Evolutionary conservation across 2,113 vertebrate species (phyloP), one percentile per base, ranked within the genome.

Genomic region (Scophthalmus maximus): DNA sequence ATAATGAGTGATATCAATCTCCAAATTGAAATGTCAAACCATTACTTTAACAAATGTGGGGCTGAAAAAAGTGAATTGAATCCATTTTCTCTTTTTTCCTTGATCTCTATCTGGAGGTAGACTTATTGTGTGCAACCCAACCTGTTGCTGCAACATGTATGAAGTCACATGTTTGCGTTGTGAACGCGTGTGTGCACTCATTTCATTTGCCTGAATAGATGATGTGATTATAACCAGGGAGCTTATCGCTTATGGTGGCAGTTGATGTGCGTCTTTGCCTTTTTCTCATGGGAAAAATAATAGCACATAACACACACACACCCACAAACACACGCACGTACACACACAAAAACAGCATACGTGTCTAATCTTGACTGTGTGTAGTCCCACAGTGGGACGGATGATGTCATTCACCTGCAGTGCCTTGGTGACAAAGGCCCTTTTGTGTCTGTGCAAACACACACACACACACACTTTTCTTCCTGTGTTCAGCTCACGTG

Each of bases 341-440:
- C 23, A 61, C 30, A 75, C 34, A 65, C 26, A 34, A 29, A 40
- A 11, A 29, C 51, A 52, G n/a, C n/a, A n/a, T n/a, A n/a, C n/a
- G n/a, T n/a, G n/a, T 64, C 71, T 89, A 78, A 87, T 90, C 76
- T 78, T 20, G 36, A 52, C 73, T n/a, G n/a, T 76, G 49, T 9
- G 17, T 46, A 68, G 79, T 81, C 79, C 50, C 83, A 82, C 71
- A 44, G 32, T 56, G 18, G 60, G 38, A 34, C 7, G 5, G 30
- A 80, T 92, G 92, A 93, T 84, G 89, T 93, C 89, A 93, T 81
- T 89, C 82, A 91, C 86, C 89, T 91, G 85, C 32, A 58, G 22
- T 67, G 77, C 78, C 58, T 65, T 61, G 56, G 69, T 29, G 72
- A 93, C 84, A 92, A 92, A 91, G 87, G 40, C 60, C 52, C 82